Base-by-base conservation (phyloP, 2,888 invertebrate genomes). In the Sylvicola cinctus region DNA sequence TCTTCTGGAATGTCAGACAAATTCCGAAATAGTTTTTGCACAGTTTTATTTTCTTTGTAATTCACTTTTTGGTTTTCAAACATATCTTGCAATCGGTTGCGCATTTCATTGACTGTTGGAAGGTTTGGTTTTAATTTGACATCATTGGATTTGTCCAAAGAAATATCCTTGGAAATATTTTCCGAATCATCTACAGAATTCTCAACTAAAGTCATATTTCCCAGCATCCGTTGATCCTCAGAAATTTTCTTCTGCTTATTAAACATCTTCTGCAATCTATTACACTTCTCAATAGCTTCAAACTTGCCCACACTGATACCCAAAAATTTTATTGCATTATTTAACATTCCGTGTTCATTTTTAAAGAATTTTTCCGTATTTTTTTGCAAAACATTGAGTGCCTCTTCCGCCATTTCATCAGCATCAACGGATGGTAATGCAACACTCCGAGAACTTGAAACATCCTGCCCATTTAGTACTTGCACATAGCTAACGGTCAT, bases 231-330 rank as follows among this genome's bases (percentile, higher is more conserved):
- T 6, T n/a, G 4, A 13, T 13, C 28, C 10, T 28, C 28, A n/a
- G 7, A 4, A 4, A 28, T 28, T 28, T 28, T 5, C 10, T 28
- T 28, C 6, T 28, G n/a, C n/a, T 28, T 61, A 43, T 58, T 58
- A 46, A 74, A 74, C 53, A 69, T 70, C 37, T 66, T 61, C 29
- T 64, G 57, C 31, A 73, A 63, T 36, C 62, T 65, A 42, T 58
- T 67, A 6, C 60, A 63, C 39, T 64, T 65, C 8, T 64, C 61
- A 33, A 57, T 54, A 32, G 70, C 67, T 51, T 74, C 72, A 54
- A 85, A 85, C 51, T 83, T 81, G 1, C 77, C 72, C 11, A 74
- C 78, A 48, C 76, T 78, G n/a, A 85, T 62, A 1, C 80, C 77
- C 13, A 85, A 55, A 51, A 70, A 74, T 39, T 66, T 71, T 12